A percentile compares a stretch with the other conserved stretches of the same genome.
Conservation (phyloP, 2,888 invertebrate genomes). For the Cryptosula pallasiana region DNA sequence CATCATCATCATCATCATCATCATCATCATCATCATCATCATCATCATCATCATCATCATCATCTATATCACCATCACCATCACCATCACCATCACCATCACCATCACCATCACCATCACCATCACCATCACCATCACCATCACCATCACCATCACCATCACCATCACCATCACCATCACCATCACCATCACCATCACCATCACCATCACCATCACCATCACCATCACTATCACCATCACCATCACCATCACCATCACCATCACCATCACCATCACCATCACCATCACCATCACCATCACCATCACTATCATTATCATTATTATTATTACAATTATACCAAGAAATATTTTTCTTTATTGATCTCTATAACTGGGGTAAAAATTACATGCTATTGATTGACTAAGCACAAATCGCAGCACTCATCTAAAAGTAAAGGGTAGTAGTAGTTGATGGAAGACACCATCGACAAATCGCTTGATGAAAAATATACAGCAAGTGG, state of each 20-base stretch:
- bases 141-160: neutral
- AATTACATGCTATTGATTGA: no score
- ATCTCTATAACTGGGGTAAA: no score
- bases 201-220: neutral
- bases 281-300: neutral
- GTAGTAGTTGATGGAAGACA: no score
- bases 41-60: neutral
- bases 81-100: neutral
- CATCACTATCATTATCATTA: neutral
- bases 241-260: neutral
- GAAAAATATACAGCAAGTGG: no score
- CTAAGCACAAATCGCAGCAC: no score
- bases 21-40: constrained; percentile 30
- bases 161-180: neutral
- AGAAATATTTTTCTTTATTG: no score
- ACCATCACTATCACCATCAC: neutral
- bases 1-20: constrained; percentile 32
- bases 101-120: neutral
- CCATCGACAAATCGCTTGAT: no score
- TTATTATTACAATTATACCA: no score
- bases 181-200: neutral
- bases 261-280: neutral
- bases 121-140: neutral
- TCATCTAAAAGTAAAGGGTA: no score
- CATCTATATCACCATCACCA: neutral